Conservation (phyloP, 2,797 vertebrate species). For the Tolypeutes matacus region DNA sequence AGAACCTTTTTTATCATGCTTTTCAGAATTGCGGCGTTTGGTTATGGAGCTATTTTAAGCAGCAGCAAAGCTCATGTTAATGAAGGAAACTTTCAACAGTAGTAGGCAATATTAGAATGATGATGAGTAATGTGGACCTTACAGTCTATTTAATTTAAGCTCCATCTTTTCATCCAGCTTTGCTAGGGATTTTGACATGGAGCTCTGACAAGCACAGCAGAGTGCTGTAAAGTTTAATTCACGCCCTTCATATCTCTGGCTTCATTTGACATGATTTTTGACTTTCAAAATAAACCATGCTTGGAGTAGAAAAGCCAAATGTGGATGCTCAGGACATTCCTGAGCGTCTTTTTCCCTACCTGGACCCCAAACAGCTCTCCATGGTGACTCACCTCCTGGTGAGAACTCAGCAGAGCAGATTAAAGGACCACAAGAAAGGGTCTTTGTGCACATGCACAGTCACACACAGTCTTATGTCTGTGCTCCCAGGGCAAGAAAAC, state of each 20-base stretch:
- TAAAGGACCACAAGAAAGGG: background rate
- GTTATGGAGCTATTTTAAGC: slow-evolving; percentile 85
- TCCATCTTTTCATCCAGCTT: slow-evolving; percentile 28
- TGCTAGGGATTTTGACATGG: slow-evolving; percentile 49
- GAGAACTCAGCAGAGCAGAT: background rate
- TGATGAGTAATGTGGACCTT: slow-evolving; percentile 76
- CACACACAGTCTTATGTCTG: background rate
- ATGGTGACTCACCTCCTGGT: background rate
- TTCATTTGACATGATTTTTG: slow-evolving; percentile 67
- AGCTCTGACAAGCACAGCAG: slow-evolving; percentile 62
- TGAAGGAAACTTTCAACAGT: slow-evolving; percentile 81
- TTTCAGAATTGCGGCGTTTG: slow-evolving; percentile 83
- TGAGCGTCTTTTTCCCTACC: slow-evolving; percentile 46
- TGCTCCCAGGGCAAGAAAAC: slow-evolving; percentile 10
- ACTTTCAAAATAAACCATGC: slow-evolving; percentile 53
- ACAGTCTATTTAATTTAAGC: slow-evolving; percentile 69
- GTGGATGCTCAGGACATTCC: background rate
- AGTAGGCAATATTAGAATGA: slow-evolving; percentile 74
- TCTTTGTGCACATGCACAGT: background rate
- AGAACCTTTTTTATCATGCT: slow-evolving; percentile 83
- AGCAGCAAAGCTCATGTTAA: slow-evolving; percentile 81
- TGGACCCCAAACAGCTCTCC: background rate
- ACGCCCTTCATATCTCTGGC: slow-evolving; percentile 51
- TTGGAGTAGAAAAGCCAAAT: slow-evolving; percentile 14
- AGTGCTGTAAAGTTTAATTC: slow-evolving; percentile 54